Evolutionary conservation across 1,140 invertebrate species (phyloP).

Genomic region (Habropoda laboriosa): DNA sequence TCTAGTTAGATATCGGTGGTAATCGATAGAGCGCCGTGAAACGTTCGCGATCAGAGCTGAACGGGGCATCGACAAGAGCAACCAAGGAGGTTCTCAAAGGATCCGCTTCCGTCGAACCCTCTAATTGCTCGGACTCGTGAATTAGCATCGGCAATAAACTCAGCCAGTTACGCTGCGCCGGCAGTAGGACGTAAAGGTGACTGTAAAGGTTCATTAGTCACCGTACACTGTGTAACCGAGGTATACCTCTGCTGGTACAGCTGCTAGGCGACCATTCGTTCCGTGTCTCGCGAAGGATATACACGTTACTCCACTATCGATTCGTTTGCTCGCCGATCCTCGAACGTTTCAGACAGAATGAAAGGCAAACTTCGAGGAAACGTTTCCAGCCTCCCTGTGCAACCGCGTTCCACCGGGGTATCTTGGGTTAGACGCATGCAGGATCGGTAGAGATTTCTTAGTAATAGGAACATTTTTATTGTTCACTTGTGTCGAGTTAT

Average conservation of each 20-base stretch:
- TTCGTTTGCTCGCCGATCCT: constrained; percentile 49
- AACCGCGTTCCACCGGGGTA: not conserved
- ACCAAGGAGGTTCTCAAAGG: constrained; percentile 30
- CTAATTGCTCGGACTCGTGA: constrained; percentile 66
- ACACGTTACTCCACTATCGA: constrained; percentile 60
- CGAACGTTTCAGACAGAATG: constrained; percentile 24
- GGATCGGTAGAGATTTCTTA: not conserved
- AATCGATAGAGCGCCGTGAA: constrained; percentile 25
- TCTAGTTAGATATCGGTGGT: not conserved
- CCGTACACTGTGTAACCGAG: constrained; percentile 61
- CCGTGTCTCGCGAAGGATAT: constrained; percentile 61
- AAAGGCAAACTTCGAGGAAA: constrained; percentile 38
- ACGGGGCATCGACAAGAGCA: constrained; percentile 2
- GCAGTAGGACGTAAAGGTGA: constrained; percentile 61
- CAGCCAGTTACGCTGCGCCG: constrained; percentile 56
- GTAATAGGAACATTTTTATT: not conserved
- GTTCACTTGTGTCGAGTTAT: not conserved
- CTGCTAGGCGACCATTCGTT: constrained; percentile 57
- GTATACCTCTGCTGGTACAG: constrained; percentile 50
- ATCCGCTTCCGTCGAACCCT: constrained; percentile 52
- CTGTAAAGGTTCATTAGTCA: constrained; percentile 71
- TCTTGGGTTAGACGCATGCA: not conserved
- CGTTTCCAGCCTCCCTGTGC: not conserved
- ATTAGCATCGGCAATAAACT: constrained; percentile 70
- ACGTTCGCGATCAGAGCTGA: not conserved